Conservation (phyloP, 2,888 invertebrate species). For the Leptura quadrifasciata region DNA sequence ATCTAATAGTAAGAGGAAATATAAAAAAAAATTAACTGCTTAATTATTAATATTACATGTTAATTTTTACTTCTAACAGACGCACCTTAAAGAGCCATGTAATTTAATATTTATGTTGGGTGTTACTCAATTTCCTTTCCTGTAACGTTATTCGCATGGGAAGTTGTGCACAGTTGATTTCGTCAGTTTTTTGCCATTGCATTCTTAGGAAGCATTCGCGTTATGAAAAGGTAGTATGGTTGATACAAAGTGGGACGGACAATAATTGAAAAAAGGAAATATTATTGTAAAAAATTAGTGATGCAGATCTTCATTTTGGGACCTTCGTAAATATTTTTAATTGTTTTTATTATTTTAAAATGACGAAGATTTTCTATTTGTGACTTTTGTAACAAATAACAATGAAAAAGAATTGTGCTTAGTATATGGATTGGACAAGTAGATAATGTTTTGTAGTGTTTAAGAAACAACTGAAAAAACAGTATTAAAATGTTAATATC, state of each 20-base stretch:
- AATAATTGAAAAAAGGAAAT: background rate
- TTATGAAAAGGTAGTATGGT: constrained; percentile 3
- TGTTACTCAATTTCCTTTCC: constrained; percentile 4
- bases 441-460: too few species aligned
- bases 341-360: too few species aligned
- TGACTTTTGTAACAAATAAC: too few species aligned
- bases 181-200: background rate
- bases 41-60: constrained; percentile 7
- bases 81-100: background rate
- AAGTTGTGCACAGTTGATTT: background rate
- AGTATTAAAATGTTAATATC: too few species aligned
- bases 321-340: too few species aligned
- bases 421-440: too few species aligned
- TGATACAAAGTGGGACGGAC: background rate
- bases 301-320: too few species aligned
- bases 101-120: constrained; percentile 1
- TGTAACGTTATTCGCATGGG: background rate
- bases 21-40: background rate
- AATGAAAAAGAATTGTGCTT: too few species aligned
- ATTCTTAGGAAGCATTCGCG: background rate
- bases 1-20: constrained; percentile 2
- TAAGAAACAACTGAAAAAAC: too few species aligned
- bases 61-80: background rate
- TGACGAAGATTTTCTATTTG: too few species aligned
- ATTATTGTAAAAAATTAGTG: too few species aligned